A percentile compares a stretch with the other conserved stretches of the same genome.
Conservation (phyloP, 1,140 invertebrate genomes). For the Pemphigus obesinymphae region DNA sequence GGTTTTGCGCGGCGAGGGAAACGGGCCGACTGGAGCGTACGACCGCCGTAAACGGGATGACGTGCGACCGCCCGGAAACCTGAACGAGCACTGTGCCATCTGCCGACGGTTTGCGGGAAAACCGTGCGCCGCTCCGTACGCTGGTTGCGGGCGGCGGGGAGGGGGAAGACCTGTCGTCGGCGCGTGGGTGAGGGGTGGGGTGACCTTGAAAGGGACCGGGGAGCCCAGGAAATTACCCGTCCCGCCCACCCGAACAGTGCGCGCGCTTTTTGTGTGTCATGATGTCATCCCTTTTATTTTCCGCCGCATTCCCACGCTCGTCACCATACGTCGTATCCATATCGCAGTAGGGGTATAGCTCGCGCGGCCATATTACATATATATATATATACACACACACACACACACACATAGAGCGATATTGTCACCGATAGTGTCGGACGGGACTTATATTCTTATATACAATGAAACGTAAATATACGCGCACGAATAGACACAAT, state of each 20-base stretch:
- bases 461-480: no score
- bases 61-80: background rate
- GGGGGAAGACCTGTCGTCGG: background rate
- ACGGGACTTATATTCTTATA: no score
- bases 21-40: background rate
- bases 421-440: no score
- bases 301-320: background rate
- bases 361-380: no score
- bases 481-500: no score
- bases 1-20: background rate
- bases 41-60: background rate
- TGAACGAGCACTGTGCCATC: constrained; percentile 41
- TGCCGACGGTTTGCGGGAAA: constrained; percentile 22
- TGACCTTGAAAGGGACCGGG: constrained; percentile 35
- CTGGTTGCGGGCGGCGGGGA: background rate
- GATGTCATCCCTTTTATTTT: constrained; percentile 15
- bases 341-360: background rate
- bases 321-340: background rate
- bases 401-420: no score
- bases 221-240: background rate
- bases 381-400: no score
- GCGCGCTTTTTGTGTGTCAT: background rate
- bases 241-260: background rate
- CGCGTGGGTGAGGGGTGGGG: background rate
- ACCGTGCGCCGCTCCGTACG: background rate